Evolutionary conservation across 2,888 invertebrate species (phyloP), one percentile per base, ranked within the genome.

Genomic region (Leucania comma): DNA sequence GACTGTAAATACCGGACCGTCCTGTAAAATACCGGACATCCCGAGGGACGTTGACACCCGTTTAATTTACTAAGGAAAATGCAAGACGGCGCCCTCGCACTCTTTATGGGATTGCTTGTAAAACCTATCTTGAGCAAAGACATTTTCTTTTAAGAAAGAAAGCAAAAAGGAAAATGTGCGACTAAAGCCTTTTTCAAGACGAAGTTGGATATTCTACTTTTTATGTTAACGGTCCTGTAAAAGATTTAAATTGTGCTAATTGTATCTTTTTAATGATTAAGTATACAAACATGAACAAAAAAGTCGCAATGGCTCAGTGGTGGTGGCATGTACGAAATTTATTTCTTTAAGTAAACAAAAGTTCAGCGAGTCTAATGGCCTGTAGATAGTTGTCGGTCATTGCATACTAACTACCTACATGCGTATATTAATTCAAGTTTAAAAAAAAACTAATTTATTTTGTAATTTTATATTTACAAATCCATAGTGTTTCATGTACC

Each of bases 51-150:
- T 46, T 69, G 83, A 83, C 74, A 76, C 68, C 68, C 72, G 65
- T 74, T 79, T 83, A 81, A 83, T 83, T 83, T 79, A 79, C 72
- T 71, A 59, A 76, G 50, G 76, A 74, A 78, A 73, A 79, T 67
- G 70, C 68, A 64, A 68, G 68, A 50, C 63, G 70, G 48, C 57
- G 56, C 68, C 64, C 68, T 71, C 54, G 51, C 68, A 54, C 50
- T 75, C 68, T 78, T 81, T 81, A 75, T 67, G 61, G 67, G 67
- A 78, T 78, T 62, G 71, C 69, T 61, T 75, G 81, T 72, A 66
- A 65, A 73, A 69, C 60, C 29, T 72, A 51, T 26, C 56, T 68
- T 54, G 64, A 60, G 35, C 10, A 61, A 54, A 67, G 71, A 75
- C 61, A 67, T 72, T 78, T 78, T 75, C 50, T 68, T 63, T 74